phyloP scores from a whole-genome alignment of 2,888 invertebrate species.

The Galerucella calmariensis region DNA sequence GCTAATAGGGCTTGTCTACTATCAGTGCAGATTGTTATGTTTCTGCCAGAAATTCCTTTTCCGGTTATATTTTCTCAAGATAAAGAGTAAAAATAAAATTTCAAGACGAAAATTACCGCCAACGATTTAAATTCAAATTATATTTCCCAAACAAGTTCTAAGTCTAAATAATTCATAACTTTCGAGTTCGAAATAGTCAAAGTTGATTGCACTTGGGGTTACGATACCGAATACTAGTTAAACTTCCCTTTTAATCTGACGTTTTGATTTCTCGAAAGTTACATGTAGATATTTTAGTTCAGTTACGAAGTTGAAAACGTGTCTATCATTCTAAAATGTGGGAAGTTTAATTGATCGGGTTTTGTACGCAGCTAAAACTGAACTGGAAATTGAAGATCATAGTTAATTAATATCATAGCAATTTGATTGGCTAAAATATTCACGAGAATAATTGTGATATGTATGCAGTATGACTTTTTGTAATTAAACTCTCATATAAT shows the following conservation, averaged over 20 bases:
- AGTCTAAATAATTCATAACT: conserved; percentile 5
- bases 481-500: no score
- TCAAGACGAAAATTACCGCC: neutral
- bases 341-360: neutral
- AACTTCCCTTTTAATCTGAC: conserved; percentile 13
- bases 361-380: neutral
- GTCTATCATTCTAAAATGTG: neutral
- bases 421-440: no score
- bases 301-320: neutral
- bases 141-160: neutral
- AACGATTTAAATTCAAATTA: neutral
- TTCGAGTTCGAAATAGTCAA: conserved; percentile 3
- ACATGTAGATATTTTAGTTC: neutral
- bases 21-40: no score
- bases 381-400: neutral
- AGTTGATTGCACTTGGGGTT: conserved; percentile 5
- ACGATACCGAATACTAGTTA: neutral
- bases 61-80: no score
- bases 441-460: no score
- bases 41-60: no score
- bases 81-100: neutral
- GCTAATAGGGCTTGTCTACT: no score
- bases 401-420: neutral
- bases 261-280: conserved; percentile 5
- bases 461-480: no score